These are phyloP conservation scores for Colostygia pectinataria DNA, from an alignment of 2,888 invertebrate genomes.

Conservation along the genomic window DNA sequence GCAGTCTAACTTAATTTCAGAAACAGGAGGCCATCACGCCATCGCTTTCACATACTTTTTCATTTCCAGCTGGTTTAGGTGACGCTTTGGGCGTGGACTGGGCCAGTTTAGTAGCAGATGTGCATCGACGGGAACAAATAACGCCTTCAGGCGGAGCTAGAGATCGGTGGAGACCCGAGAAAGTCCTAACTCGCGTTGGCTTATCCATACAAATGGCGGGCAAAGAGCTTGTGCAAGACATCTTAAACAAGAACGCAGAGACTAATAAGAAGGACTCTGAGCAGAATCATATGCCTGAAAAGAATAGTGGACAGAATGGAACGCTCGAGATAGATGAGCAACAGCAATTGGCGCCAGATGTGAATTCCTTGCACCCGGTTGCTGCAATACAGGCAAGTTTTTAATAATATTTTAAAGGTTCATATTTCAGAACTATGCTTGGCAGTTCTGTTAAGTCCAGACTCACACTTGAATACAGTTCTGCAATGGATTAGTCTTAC, in stretches of 20 bases:
- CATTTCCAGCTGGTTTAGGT: constrained; percentile 85
- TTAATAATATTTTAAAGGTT: background rate
- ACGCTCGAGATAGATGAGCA: constrained; percentile 47
- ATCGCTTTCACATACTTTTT: background rate
- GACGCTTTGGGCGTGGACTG: constrained; percentile 98
- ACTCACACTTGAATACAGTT: too few species aligned
- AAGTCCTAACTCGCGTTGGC: constrained; percentile 90
- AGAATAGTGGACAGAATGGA: constrained; percentile 57
- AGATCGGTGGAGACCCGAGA: constrained; percentile 91
- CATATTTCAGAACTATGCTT: too few species aligned
- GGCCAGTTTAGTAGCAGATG: constrained; percentile 94
- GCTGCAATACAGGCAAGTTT: constrained; percentile 76
- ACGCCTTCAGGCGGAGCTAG: constrained; percentile 84
- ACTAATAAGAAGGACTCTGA: constrained; percentile 46
- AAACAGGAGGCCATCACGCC: too few species aligned
- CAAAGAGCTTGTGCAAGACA: constrained; percentile 65
- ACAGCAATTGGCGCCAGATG: constrained; percentile 49
- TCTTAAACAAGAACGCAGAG: constrained; percentile 63
- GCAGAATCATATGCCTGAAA: constrained; percentile 41
- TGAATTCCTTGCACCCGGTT: constrained; percentile 74
- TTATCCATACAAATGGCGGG: constrained; percentile 91
- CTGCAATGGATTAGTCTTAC: too few species aligned
- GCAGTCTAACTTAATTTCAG: too few species aligned
- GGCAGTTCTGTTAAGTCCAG: too few species aligned
- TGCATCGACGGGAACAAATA: constrained; percentile 80